Base-by-base conservation (phyloP, 2,113 vertebrate genomes). In the Trematomus loennbergii region DNA sequence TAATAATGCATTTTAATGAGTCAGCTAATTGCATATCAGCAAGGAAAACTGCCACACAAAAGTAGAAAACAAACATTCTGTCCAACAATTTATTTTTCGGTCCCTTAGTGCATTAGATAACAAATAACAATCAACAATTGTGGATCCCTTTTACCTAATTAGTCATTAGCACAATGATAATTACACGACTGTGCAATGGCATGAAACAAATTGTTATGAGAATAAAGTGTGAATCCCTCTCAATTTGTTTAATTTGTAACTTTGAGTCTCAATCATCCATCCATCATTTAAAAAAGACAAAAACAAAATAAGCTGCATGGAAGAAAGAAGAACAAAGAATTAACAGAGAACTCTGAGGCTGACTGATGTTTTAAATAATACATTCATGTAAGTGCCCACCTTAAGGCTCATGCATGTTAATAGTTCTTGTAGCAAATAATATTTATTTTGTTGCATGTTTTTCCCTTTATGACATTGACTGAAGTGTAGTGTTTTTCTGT, bases 111-210 rank as follows among this genome's bases (percentile, higher is more conserved):
- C 79, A 57, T 33, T 66, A 64, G 72, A 84, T 82, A 49, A 86
- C 60, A 70, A 90, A 87, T 75, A 80, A 88, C 85, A 90, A 87
- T 86, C 70, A 87, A 85, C 74, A 75, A 86, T 84, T 84, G 84
- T 62, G 62, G 66, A 88, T 81, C 65, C 71, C 29, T 81, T 84
- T 82, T 90, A 88, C 53, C 84, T 89, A 91, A 93, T 91, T 82
- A 89, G 83, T 87, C 90, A 90, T 93, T 87, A 87, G 76, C 76
- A 85, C 61, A 78, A 79, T 83, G 61, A 87, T 91, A 88, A 92
- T 92, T 87, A 90, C 74, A 87, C 11, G 57, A 86, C 65, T 84
- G 89, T 86, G 87, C 87, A 91, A 75, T 88, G 79, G 79, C 75
- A 88, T 88, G 79, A 88, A 91, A 83, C 73, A 81, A 91, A 91